Evolutionary conservation across 1,140 invertebrate genomes (phyloP).

Genomic region (Magallana gigas): DNA sequence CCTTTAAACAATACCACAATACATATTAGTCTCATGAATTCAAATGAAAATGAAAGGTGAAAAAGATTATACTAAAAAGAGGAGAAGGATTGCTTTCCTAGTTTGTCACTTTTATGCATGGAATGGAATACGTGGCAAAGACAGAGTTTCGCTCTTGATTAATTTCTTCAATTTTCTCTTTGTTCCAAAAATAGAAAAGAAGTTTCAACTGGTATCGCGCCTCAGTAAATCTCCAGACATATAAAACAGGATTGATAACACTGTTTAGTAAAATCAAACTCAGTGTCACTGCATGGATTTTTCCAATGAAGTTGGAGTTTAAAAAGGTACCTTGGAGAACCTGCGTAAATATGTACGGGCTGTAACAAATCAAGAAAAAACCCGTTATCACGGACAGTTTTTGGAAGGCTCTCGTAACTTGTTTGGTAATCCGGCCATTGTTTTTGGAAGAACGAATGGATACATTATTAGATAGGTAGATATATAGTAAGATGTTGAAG

Average conservation of each 20-base stretch:
- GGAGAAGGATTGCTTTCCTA: no score
- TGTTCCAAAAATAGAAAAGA: neutral
- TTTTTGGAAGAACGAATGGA: neutral
- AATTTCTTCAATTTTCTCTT: neutral
- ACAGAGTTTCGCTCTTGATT: neutral
- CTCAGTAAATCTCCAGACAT: neutral
- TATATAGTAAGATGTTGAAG: neutral
- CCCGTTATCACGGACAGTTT: neutral
- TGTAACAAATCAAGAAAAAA: neutral
- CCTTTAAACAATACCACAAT: no score
- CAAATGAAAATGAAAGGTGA: no score
- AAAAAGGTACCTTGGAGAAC: neutral
- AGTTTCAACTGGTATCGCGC: neutral
- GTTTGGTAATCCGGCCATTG: no score
- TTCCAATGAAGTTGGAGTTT: neutral
- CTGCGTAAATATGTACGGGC: neutral
- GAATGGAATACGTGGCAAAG: no score
- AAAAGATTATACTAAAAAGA: no score
- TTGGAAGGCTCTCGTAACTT: neutral
- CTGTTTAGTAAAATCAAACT: neutral
- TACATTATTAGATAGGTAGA: neutral
- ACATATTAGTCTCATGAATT: no score
- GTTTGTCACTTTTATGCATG: no score
- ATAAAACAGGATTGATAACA: neutral
- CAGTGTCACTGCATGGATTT: neutral